These are phyloP conservation scores for Limnothrissa miodon DNA, from an alignment of 2,113 vertebrate species.

Conservation along the genomic window DNA sequence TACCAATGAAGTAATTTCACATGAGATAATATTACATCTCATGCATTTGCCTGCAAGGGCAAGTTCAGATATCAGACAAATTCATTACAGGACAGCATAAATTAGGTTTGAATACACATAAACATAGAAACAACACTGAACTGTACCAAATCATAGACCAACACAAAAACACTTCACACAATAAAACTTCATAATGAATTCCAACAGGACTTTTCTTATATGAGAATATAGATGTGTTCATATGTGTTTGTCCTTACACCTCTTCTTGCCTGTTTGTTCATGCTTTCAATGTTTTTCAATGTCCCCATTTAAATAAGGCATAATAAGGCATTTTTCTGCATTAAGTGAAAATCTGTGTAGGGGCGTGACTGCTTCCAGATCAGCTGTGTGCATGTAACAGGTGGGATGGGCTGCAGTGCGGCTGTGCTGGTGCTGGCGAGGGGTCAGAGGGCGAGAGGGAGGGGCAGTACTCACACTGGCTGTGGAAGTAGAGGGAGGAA, in stretches of 20 bases:
- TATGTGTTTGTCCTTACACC: not conserved
- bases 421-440: not conserved
- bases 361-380: not conserved
- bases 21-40: not conserved
- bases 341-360: not conserved
- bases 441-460: not conserved
- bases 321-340: not conserved
- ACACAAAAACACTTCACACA: not conserved
- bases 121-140: not conserved
- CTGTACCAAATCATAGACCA: not conserved
- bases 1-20: not conserved
- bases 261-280: not conserved
- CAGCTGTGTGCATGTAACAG: constrained; percentile 24
- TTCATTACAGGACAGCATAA: not conserved
- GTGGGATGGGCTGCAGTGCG: constrained; percentile 34
- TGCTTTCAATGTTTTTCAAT: not conserved
- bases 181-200: not conserved
- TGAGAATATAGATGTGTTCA: not conserved
- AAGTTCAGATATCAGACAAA: too few relatives aligned
- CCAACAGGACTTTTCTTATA: not conserved
- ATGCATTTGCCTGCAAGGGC: not conserved
- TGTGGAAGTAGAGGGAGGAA: constrained; percentile 42
- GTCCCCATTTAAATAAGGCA: not conserved
- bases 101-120: not conserved
- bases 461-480: constrained; percentile 48